phyloP scores from a whole-genome alignment of 2,113 vertebrate species.

The Heterochromis multidens region DNA sequence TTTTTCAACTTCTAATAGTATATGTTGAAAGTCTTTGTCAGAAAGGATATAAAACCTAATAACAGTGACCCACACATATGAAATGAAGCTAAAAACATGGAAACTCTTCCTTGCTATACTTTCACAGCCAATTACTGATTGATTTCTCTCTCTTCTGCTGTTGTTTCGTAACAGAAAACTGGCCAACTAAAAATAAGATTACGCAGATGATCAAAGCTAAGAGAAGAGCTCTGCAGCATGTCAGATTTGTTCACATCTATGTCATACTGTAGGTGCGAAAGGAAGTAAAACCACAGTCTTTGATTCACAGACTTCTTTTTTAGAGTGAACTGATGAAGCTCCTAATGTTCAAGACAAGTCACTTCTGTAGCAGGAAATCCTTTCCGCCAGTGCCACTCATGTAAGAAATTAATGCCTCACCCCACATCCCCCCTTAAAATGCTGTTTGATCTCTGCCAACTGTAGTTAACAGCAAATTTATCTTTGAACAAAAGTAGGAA shows the following conservation, averaged over 20 bases:
- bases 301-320: not conserved
- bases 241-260: not conserved
- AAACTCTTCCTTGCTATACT: no score
- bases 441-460: conserved; percentile 34
- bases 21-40: not conserved
- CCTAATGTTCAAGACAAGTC: not conserved
- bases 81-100: no score
- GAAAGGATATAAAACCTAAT: not conserved
- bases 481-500: conserved; percentile 39
- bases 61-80: not conserved
- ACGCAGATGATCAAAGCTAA: not conserved
- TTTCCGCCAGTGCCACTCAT: not conserved
- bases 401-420: not conserved
- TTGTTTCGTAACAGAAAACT: not conserved
- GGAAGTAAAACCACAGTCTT: not conserved
- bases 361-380: conserved; percentile 3
- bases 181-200: not conserved
- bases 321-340: not conserved
- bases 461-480: conserved; percentile 31
- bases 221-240: not conserved
- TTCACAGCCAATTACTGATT: not conserved
- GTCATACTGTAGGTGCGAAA: not conserved
- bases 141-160: not conserved
- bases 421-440: not conserved
- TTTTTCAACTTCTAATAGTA: not conserved